Evolutionary conservation across 2,113 vertebrate species (phyloP), one percentile per base, ranked within the genome.

Genomic region (Syngnathus floridae): DNA sequence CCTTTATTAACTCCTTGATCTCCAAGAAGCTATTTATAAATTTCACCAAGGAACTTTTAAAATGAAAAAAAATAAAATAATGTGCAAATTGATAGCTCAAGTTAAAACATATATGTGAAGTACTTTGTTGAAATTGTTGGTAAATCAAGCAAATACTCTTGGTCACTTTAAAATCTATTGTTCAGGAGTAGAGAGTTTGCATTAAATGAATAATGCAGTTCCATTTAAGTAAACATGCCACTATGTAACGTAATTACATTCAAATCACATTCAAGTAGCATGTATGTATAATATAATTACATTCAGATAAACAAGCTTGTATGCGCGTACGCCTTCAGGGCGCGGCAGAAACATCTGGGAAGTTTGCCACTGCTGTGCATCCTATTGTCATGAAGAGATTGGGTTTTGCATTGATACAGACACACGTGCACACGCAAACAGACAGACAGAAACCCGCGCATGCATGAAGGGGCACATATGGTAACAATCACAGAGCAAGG

Each of bases 211-310:
- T 82, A 77, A 73, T 79, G 57, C 72, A 67, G 73, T 81, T 76
- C 64, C 26, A 67, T 74, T 78, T 71, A 61, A 80, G 63, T 72
- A 61, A 84, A 75, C 72, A 70, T 77, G 59, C 72, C 67, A 62
- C 48, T 0, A 21, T 80, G 76, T 76, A 79, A 69, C 64, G 59
- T 78, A 70, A 86, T 86, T 80, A 71, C 63, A 76, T 80, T 78
- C 55, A 73, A 80, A 80, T 80, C 59, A 31, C 11, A 43, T 61
- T 61, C 65, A 71, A 80, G 78, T 77, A 66, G 31, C 74, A 64
- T 67, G 72, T 71, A 78, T 83, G 70, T 79, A 26, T 84, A 82
- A 80, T 82, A 77, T 79, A 82, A 87, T 86, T 84, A 79, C 69
- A 78, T 77, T 71, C 65, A 77, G 76, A 85, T 80, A 80, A 86